These are phyloP conservation scores for Xyrichtys novacula DNA, from an alignment of 2,797 vertebrate species.

Conservation along the genomic window DNA sequence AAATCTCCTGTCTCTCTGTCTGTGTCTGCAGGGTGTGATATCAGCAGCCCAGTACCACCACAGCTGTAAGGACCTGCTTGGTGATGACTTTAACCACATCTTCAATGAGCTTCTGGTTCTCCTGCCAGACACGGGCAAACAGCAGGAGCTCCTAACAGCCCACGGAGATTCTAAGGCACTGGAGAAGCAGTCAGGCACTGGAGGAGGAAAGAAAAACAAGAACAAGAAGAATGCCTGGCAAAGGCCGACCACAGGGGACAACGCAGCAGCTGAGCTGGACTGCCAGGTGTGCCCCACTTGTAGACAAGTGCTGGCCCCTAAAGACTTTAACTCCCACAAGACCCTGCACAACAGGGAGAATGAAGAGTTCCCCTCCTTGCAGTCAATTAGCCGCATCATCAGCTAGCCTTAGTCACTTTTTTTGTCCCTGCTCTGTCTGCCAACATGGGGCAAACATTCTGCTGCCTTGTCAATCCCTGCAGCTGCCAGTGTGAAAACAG, in stretches of 20 bases:
- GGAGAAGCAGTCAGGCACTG: constrained; percentile 81
- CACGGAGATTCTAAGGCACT: constrained; percentile 87
- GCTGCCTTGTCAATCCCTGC: constrained; percentile 32
- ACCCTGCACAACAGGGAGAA: constrained; percentile 89
- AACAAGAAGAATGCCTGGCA: constrained; percentile 93
- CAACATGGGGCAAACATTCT: neutral
- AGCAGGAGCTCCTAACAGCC: constrained; percentile 95
- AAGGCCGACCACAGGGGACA: constrained; percentile 57
- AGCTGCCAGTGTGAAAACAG: constrained; percentile 25
- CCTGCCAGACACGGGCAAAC: constrained; percentile 93
- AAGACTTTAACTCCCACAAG: constrained; percentile 92
- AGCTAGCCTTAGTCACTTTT: constrained; percentile 83
- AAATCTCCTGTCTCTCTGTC: neutral
- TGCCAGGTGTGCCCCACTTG: constrained; percentile 94
- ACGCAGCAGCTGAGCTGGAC: constrained; percentile 86
- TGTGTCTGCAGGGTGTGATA: constrained; percentile 88
- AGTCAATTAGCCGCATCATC: constrained; percentile 95
- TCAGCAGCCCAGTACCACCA: constrained; percentile 93
- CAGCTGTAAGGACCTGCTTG: constrained; percentile 94
- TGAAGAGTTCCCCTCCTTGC: constrained; percentile 96
- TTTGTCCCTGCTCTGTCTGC: constrained; percentile 17
- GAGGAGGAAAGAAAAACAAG: constrained; percentile 86
- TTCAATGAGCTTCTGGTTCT: constrained; percentile 96
- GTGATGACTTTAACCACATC: constrained; percentile 92
- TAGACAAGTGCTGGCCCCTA: constrained; percentile 93